phyloP scores from a whole-genome alignment of 2,113 vertebrate genomes.

The Macaca nemestrina region DNA sequence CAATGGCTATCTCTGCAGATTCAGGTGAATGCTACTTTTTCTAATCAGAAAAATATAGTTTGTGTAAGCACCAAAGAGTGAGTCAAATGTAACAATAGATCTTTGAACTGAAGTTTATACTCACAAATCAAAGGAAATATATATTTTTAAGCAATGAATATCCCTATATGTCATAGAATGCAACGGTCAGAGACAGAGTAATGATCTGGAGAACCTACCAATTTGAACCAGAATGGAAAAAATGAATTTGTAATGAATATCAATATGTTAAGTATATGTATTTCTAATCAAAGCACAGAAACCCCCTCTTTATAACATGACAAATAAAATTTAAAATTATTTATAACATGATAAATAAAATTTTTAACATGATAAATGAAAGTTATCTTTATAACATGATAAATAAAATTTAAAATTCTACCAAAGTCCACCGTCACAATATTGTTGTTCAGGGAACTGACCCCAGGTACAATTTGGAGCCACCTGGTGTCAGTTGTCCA shows the following conservation, averaged over 20 bases:
- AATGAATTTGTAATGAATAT: background rate
- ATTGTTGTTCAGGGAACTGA: background rate
- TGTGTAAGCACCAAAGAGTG: background rate
- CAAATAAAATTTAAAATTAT: background rate
- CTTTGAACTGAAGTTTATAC: background rate
- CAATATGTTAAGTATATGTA: background rate
- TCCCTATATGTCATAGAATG: background rate
- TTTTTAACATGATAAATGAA: no score
- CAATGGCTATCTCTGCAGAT: background rate
- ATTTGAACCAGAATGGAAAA: background rate
- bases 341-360: background rate
- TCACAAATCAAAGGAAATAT: background rate
- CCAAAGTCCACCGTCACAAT: background rate
- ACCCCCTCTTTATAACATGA: background rate
- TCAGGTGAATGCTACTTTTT: background rate
- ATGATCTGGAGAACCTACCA: background rate
- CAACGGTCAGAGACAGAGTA: background rate
- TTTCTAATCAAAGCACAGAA: background rate
- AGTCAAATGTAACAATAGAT: background rate
- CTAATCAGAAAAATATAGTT: background rate
- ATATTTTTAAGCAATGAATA: background rate
- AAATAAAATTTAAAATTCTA: background rate
- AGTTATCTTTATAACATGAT: background rate
- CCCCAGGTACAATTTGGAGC: background rate
- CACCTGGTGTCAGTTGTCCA: background rate